These are phyloP conservation scores for Baryphthengus martii DNA, from an alignment of 2,113 vertebrate species.

Conservation along the genomic window DNA sequence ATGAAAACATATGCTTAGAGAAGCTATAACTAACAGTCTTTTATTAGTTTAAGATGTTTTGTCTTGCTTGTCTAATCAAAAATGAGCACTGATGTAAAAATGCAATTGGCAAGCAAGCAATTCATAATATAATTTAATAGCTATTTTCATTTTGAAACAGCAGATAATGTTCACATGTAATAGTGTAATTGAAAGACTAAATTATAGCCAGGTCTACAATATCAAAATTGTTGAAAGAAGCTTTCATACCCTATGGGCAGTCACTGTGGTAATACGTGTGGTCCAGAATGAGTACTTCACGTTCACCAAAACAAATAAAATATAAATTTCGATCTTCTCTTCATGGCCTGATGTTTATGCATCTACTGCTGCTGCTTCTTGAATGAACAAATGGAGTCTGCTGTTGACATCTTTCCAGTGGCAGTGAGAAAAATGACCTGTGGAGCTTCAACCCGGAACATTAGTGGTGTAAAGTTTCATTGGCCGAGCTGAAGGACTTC, in stretches of 20 bases:
- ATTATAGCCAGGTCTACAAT: not conserved
- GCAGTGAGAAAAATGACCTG: not conserved
- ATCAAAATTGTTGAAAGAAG: not conserved
- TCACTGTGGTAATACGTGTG: not conserved
- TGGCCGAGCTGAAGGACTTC: not conserved
- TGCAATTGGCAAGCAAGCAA: not conserved
- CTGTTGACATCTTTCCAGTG: not conserved
- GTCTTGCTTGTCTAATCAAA: not conserved
- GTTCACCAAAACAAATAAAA: not conserved
- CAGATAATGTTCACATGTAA: fast-evolving
- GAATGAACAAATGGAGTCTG: not conserved
- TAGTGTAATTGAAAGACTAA: not conserved
- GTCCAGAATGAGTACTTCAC: not conserved
- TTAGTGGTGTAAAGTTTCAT: not conserved
- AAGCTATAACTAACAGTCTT: not conserved
- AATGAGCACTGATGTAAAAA: not conserved
- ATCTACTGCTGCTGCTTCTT: not conserved
- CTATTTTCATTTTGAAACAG: not conserved
- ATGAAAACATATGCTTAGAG: not conserved
- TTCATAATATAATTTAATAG: not conserved
- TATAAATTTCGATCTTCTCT: not conserved
- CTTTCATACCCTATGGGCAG: not conserved
- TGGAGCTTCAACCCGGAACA: not conserved
- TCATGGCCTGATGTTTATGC: not conserved
- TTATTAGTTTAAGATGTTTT: not conserved